phyloP scores from a whole-genome alignment of 2,888 invertebrate species.

The Hybos culiciformis region DNA sequence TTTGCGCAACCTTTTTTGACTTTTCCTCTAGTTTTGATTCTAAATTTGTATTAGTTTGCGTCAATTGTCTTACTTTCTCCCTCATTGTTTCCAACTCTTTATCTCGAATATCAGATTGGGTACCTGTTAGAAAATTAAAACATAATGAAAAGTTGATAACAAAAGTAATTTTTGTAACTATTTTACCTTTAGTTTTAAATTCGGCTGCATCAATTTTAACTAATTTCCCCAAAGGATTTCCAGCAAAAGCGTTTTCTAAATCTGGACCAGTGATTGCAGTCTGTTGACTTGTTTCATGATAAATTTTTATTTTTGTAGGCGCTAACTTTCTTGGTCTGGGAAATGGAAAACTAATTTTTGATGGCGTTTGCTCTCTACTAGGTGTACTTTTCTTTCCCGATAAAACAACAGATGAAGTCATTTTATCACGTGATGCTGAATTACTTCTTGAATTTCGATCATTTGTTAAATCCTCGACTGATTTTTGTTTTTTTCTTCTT shows the following conservation, averaged over 20 bases:
- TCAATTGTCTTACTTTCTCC: slow-evolving; percentile 42
- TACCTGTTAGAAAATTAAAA: slow-evolving; percentile 16
- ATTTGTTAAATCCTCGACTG: slow-evolving; percentile 41
- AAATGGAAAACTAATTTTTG: slow-evolving; percentile 38
- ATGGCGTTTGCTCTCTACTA: slow-evolving; percentile 21
- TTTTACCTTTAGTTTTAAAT: slow-evolving; percentile 22
- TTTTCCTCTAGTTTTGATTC: slow-evolving; percentile 37
- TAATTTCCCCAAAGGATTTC: slow-evolving; percentile 29
- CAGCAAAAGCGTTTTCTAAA: slow-evolving; percentile 56
- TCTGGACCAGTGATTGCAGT: slow-evolving; percentile 61
- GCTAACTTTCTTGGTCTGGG: slow-evolving; percentile 31
- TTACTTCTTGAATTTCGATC: slow-evolving; percentile 34
- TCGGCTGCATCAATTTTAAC: slow-evolving; percentile 34
- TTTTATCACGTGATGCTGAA: slow-evolving; percentile 37
- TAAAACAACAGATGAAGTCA: slow-evolving; percentile 32
- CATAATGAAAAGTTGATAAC: not conserved
- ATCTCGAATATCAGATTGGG: slow-evolving; percentile 52
- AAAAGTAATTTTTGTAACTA: not conserved
- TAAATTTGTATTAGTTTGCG: slow-evolving; percentile 48
- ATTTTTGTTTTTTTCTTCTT: slow-evolving; percentile 53
- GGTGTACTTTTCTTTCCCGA: slow-evolving; percentile 22
- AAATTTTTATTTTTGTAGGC: slow-evolving; percentile 51
- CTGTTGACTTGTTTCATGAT: slow-evolving; percentile 65
- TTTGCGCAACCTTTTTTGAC: slow-evolving; percentile 37
- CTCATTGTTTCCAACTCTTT: slow-evolving; percentile 48